Base-by-base conservation (phyloP, 2,888 invertebrate species). In the Nephrotoma guestfalica region DNA sequence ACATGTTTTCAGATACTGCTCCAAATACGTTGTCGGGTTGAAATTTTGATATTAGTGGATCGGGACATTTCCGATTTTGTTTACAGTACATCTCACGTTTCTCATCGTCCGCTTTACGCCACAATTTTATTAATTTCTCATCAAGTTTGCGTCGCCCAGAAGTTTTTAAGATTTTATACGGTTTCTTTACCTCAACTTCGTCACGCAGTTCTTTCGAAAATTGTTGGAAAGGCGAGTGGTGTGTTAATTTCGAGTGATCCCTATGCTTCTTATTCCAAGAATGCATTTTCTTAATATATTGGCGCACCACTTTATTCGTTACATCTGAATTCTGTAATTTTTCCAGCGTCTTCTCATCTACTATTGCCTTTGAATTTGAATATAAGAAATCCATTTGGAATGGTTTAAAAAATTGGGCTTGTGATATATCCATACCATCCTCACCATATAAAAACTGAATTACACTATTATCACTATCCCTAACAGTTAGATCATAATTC, bases 401-500 rank as follows among this genome's bases (percentile, higher is more conserved):
- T 57, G 94, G 90, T 86, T 94, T 95, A 13, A 99, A 92, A 90
- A 96, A 99, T 88, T 96, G 96, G 0, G 96, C 95, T 91, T 97
- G 97, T 0, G 95, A 92, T 85, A 99, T 95, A 89, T 99, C 99
- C 88, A 97, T 93, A 0, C 97, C 97, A 90, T 98, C 98, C 92
- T 98, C 98, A 0, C 98, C 98, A 89, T 98, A 99, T 18, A 95
- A 93, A 91, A 97, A 98, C 92, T 98, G 99, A 86, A 99, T 94
- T 0, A 99, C 94, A 90, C 96, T 96, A 45, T 96, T 96, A 91
- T 99, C 99, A 87, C 96, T 95, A 90, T 99, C 99, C 88, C 99
- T 93, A 0, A 99, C 99, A 0, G 99, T 99, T 89, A 96, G 93
- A 91, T 99, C 99, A 90, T 99, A 99, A 87, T 95, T 94, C 0